A percentile compares a stretch with the other conserved stretches of the same genome.
Evolutionary conservation across 1,140 invertebrate genomes (phyloP).

Genomic region (Drosophila elegans): DNA sequence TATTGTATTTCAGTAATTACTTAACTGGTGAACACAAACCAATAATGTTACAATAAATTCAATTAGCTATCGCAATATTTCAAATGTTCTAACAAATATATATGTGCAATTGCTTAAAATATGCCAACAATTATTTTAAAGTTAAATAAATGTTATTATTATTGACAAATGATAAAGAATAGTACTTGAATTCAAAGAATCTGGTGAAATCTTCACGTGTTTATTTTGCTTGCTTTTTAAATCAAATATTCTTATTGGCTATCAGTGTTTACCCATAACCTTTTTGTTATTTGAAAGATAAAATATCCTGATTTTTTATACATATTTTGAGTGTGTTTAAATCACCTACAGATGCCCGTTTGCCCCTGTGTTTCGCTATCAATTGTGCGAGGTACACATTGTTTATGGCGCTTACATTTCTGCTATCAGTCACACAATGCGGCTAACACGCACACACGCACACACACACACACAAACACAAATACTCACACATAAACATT

Average conservation of each 20-base stretch:
- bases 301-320: background rate
- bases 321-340: background rate
- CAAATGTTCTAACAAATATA: no score
- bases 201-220: no score
- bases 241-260: background rate
- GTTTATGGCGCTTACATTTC: conserved; percentile 42
- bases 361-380: conserved; percentile 22
- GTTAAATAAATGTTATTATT: no score
- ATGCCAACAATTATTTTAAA: no score
- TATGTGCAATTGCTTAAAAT: no score
- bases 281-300: background rate
- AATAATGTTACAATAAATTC: no score
- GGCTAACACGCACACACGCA: conserved; percentile 22
- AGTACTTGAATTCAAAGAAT: no score
- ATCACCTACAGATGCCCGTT: background rate
- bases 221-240: background rate
- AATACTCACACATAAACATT: conserved; percentile 40
- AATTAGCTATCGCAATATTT: no score
- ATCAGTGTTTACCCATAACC: background rate
- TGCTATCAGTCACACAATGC: conserved; percentile 35
- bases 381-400: conserved; percentile 27
- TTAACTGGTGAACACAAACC: no score
- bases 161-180: no score
- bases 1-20: no score
- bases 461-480: conserved; percentile 11